phyloP scores from a whole-genome alignment of 2,797 vertebrate genomes.

The Sitta carolinensis region DNA sequence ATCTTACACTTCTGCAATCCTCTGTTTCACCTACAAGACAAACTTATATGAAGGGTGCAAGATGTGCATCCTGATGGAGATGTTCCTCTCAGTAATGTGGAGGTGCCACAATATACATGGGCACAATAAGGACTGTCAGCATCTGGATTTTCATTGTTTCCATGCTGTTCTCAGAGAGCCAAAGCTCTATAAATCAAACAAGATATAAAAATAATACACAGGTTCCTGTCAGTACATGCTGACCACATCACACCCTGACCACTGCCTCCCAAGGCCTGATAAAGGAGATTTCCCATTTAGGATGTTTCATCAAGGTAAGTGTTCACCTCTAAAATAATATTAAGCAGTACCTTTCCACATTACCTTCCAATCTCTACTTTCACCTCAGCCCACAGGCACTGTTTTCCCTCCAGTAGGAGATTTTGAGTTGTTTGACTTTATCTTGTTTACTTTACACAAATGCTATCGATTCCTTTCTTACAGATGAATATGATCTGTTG shows the following conservation, averaged over 20 bases:
- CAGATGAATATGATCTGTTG: slow-evolving; percentile 50
- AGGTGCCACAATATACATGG: not conserved
- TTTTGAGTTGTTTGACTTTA: not conserved
- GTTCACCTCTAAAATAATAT: not conserved
- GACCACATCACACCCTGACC: not conserved
- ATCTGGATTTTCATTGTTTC: not conserved
- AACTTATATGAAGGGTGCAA: not conserved
- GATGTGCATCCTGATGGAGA: accelerated
- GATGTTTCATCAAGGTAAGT: not conserved
- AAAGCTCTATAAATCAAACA: not conserved
- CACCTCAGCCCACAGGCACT: not conserved
- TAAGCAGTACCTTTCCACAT: not conserved
- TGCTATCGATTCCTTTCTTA: slow-evolving; percentile 7
- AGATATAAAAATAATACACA: not conserved
- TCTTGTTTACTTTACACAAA: slow-evolving; percentile 38
- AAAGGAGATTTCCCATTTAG: not conserved
- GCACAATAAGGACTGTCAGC: not conserved
- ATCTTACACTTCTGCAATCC: not conserved
- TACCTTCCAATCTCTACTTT: not conserved
- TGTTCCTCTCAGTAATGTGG: not conserved
- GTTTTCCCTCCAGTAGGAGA: not conserved
- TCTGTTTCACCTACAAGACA: not conserved
- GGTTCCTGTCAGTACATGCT: not conserved
- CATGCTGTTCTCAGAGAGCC: not conserved
- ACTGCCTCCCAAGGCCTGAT: not conserved